Percentiles rank a stretch among this genome's conserved stretches.
Conservation (phyloP, 2,797 vertebrate genomes). For the Acanthornis magna region DNA sequence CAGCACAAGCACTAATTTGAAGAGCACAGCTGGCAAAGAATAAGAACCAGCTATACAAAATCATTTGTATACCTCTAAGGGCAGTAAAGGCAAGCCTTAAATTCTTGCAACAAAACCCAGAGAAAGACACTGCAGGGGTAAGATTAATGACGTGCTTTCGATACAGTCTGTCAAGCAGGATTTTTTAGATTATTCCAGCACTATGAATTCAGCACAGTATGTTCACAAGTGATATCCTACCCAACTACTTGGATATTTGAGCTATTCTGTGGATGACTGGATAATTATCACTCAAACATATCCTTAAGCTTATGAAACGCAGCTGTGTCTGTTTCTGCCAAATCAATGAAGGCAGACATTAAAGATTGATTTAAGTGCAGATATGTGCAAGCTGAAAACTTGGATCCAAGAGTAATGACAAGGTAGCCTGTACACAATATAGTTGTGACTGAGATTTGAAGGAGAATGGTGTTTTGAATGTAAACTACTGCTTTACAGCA, state of each 20-base stretch:
- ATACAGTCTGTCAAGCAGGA: background rate
- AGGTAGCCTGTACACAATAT: fast-evolving
- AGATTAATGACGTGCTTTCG: background rate
- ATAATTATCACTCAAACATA: background rate
- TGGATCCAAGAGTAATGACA: background rate
- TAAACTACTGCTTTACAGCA: background rate
- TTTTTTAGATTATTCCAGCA: background rate
- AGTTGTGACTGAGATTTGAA: background rate
- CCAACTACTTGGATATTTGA: background rate
- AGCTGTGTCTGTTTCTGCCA: background rate
- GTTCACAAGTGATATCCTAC: background rate
- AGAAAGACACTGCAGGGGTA: background rate
- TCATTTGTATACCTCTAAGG: background rate
- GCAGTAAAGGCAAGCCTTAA: background rate
- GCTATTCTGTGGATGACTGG: background rate
- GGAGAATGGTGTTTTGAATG: background rate
- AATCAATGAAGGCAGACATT: background rate
- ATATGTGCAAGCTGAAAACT: background rate
- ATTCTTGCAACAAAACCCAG: background rate
- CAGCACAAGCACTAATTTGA: background rate
- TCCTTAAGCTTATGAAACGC: background rate
- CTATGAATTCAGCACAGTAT: background rate
- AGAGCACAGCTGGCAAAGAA: background rate
- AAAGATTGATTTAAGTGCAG: background rate
- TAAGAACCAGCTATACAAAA: background rate